Evolutionary conservation across 1,140 invertebrate genomes (phyloP), one percentile per base, ranked within the genome.

Genomic region (Sinonovacula constricta): DNA sequence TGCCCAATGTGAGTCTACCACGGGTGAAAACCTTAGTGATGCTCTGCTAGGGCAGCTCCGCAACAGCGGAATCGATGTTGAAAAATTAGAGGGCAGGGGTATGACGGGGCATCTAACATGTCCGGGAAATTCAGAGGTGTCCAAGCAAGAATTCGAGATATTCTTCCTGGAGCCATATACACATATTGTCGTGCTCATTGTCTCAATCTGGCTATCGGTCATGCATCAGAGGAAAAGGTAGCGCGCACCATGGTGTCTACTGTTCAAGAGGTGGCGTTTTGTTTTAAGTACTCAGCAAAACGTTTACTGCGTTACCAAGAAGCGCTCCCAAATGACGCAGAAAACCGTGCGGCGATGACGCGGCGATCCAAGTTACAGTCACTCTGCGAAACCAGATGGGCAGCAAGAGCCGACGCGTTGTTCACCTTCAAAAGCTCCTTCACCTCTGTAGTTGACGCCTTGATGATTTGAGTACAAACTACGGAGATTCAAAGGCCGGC

Each of bases 51-150:
- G 26, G 33, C 28, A 62, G 28, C 22, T 62, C 26, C 28, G 59
- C 28, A 10, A 62, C 28, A 22, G 12, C 56, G 24, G 56, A 14
- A 24, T 57, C 12, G 56, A 57, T 24, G 24, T 57, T 57, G 56
- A 57, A 57, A 57, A 57, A 57, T 57, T 10, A 57, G 56, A 26
- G 56, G 56, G 12, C 56, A 57, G 10, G 59, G 59, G 26, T 62
- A 62, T 31, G 59, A 62, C 22, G 30, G 59, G 18, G 28, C 59
- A 62, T 62, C 59, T 31, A 62, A 62, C 59, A 62, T 62, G 59
- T 62, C 59, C 4, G 59, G 59, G 22, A 62, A 62, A n/a, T n/a
- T n/a, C n/a, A n/a, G n/a, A n/a, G n/a, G n/a, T n/a, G n/a, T n/a
- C n/a, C n/a, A n/a, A n/a, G 59, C 28, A 31, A 24, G 59, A 62